Evolutionary conservation across 2,888 invertebrate species (phyloP), one percentile per base, ranked within the genome.

Genomic region (Incurvaria masculella): DNA sequence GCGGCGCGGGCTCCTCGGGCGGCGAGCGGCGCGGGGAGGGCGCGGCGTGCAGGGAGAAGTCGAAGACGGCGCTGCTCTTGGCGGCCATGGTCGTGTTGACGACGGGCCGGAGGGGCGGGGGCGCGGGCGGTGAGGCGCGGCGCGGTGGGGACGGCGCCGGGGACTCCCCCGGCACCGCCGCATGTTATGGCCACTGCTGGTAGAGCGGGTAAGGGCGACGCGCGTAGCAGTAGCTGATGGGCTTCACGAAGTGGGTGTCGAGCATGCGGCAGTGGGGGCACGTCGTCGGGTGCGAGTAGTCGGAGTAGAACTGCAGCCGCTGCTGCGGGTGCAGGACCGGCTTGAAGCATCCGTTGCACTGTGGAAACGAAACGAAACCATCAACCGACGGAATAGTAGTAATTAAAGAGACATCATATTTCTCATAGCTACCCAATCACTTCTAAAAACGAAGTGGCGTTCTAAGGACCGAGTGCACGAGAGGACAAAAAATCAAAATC

Each of bases 191-290:
- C 88, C 89, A 88, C 86, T 87, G 83, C 75, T 87, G 86, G 72
- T 79, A 81, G 57, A 86, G 79, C 72, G 83, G 82, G 64, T 79
- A 80, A 47, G 79, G 79, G 80, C 86, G 86, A 73, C 89, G 87
- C 62, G 88, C 85, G 83, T 88, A 93, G 81, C 91, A 91, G 72
- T 87, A 86, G 55, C 84, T 81, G 64, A 97, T 80, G 47, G 94
- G 91, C 80, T 95, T 95, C 59, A 96, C 94, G 80, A 97, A 97
- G 81, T 97, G 97, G 49, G 91, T 90, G 78, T 97, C 97, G 61
- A 89, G 82, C 47, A 87, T 85, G 61, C 89, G 87, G 81, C 97
- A 97, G 70, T 91, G 91, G 33, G 94, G 94, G 74, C 97, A 97
- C 58, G 90, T 87, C 64, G 93, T 86, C 61, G 89, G 86, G 67